Conservation (phyloP, 2,888 invertebrate species). For the Biston betularia region DNA sequence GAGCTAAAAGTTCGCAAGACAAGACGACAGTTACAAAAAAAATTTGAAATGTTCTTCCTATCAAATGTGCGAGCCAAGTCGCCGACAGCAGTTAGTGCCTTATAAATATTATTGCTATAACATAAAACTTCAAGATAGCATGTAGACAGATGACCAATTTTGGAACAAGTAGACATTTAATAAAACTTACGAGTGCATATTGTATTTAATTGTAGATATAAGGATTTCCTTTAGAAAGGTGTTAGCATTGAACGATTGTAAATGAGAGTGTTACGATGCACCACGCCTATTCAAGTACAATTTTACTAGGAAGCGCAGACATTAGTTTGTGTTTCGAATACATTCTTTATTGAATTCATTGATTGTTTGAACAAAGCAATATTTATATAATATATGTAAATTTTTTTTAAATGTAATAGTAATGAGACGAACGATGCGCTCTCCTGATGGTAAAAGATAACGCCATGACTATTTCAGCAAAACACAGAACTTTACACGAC, state of each 20-base stretch:
- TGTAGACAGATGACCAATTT: conserved; percentile 15
- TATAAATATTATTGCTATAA: conserved; percentile 3
- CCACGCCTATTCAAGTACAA: conserved; percentile 1
- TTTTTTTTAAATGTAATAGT: too few relatives aligned
- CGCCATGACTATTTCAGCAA: too few relatives aligned
- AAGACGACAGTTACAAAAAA: too few relatives aligned
- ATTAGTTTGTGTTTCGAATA: conserved; percentile 8
- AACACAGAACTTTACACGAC: too few relatives aligned
- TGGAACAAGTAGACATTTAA: conserved; percentile 22
- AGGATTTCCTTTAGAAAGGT: conserved; percentile 24
- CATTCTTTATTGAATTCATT: neutral
- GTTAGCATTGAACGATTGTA: conserved; percentile 14
- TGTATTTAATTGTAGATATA: conserved; percentile 14
- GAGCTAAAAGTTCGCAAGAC: too few relatives aligned
- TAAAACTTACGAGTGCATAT: conserved; percentile 8
- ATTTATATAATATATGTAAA: too few relatives aligned
- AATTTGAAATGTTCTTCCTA: too few relatives aligned
- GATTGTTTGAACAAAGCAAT: neutral
- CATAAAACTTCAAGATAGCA: conserved; percentile 1
- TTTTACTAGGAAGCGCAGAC: neutral
- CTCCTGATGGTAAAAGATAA: too few relatives aligned
- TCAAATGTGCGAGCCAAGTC: too few relatives aligned
- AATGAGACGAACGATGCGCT: too few relatives aligned
- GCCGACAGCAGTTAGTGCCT: neutral
- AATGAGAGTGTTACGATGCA: conserved; percentile 7